phyloP scores from a whole-genome alignment of 92 coral and sea anemone genomes.

The Anthopleura xanthogrammica region DNA sequence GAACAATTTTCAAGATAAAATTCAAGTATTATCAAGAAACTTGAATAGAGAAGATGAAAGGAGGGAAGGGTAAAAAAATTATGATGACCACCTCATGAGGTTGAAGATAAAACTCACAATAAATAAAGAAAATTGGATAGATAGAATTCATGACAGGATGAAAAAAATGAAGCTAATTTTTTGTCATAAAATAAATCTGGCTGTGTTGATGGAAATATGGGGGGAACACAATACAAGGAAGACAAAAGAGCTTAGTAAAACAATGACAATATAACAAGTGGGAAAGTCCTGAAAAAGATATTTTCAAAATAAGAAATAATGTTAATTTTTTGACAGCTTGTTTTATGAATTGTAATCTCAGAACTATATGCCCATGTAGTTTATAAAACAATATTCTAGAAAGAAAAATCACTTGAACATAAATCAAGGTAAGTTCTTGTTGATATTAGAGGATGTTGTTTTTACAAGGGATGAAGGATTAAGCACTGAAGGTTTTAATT shows the following conservation, averaged over 20 bases:
- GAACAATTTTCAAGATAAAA: not conserved
- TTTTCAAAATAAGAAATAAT: not conserved
- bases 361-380: too few relatives aligned
- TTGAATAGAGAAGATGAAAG: not conserved
- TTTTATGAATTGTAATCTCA: too few relatives aligned
- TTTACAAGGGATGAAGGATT: not conserved
- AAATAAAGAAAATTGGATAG: not conserved
- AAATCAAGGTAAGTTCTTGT: not conserved
- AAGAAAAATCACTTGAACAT: too few relatives aligned
- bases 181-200: not conserved
- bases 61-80: not conserved
- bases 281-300: not conserved
- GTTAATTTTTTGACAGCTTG: not conserved
- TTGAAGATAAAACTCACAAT: not conserved
- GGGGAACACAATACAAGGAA: not conserved
- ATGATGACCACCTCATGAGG: not conserved
- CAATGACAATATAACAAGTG: too few relatives aligned
- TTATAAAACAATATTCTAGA: too few relatives aligned
- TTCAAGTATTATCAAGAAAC: not conserved
- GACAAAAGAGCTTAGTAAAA: too few relatives aligned
- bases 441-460: not conserved
- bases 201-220: not conserved
- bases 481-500: not conserved
- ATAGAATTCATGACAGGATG: not conserved
- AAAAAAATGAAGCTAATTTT: not conserved